Base-by-base conservation (phyloP, 2,888 invertebrate genomes). In the Pristionchus entomophagus region DNA sequence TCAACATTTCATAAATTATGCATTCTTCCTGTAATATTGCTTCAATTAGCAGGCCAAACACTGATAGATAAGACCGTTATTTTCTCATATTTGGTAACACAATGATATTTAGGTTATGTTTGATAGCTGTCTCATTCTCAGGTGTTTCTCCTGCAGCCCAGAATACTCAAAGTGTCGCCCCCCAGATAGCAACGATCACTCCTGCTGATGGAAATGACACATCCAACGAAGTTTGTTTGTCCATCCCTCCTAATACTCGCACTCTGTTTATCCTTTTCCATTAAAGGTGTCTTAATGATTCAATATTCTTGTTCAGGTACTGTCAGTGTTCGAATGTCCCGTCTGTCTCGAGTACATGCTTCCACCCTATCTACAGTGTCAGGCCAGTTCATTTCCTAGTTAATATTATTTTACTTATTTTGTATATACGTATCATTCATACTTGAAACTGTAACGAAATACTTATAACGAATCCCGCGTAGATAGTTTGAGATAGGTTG, bases 301-400 rank as follows among this genome's bases (percentile, higher is more conserved):
- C n/a, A n/a, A 5, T 32, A 32, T 14, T 17, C 32, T 62, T 14
- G 14, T 78, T 62, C 53, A 88, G 88, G 88, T 91, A 10, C 85
- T 91, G 17, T 88, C 92, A 10, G 93, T 92, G 0, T 95, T 95
- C 93, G 95, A 95, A 89, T 95, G 95, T 90, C 95, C 95, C 17
- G 99, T 99, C 89, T 99, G 99, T 95, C 98, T 99, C 94, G 99
- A 99, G 95, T 99, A 98, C 95, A 99, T 99, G 89, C 95, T 99
- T 94, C 99, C 99, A 89, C 99, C 99, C 59, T 99, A 99, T 93
- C 95, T 98, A 94, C 99, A 99, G 94, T 99, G 99, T 94, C 91
- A 91, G 77, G 84, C 62, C 26, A 38, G 41, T 19, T 29, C 19
- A n/a, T n/a, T n/a, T n/a, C n/a, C n/a, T n/a, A n/a, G n/a, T n/a